These are phyloP conservation scores for Allacma fusca DNA, from an alignment of 2,888 invertebrate genomes.

Conservation along the genomic window DNA sequence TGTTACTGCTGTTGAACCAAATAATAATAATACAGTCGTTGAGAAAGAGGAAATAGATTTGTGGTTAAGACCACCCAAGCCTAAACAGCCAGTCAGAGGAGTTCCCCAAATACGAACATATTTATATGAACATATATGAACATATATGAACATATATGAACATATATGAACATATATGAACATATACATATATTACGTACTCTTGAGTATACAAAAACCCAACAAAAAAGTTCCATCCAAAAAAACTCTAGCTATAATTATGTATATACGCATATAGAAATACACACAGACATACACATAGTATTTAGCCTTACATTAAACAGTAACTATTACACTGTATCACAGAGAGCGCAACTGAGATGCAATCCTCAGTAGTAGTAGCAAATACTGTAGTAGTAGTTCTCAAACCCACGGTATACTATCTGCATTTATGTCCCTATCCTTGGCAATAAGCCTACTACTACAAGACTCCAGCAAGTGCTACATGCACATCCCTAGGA, in stretches of 20 bases:
- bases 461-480: too few species aligned
- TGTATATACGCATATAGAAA: too few species aligned
- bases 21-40: not conserved
- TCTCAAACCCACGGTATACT: not conserved
- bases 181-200: not conserved
- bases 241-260: not conserved
- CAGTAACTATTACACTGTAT: constrained; percentile 26
- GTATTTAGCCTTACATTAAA: not conserved
- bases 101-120: too few species aligned
- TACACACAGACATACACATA: not conserved
- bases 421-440: not conserved
- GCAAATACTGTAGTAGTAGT: too few species aligned
- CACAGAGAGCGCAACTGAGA: constrained; percentile 26
- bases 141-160: too few species aligned
- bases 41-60: constrained; percentile 47
- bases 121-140: too few species aligned
- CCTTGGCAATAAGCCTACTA: not conserved
- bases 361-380: constrained; percentile 22
- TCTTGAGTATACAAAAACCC: not conserved
- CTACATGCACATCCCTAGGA: not conserved
- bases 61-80: constrained; percentile 42
- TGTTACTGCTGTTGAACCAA: too few species aligned
- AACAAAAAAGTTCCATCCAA: not conserved
- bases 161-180: not conserved
- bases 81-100: constrained; percentile 5